Conservation (phyloP, 2,797 vertebrate genomes). For the Neosilurus mollespiculum region DNA sequence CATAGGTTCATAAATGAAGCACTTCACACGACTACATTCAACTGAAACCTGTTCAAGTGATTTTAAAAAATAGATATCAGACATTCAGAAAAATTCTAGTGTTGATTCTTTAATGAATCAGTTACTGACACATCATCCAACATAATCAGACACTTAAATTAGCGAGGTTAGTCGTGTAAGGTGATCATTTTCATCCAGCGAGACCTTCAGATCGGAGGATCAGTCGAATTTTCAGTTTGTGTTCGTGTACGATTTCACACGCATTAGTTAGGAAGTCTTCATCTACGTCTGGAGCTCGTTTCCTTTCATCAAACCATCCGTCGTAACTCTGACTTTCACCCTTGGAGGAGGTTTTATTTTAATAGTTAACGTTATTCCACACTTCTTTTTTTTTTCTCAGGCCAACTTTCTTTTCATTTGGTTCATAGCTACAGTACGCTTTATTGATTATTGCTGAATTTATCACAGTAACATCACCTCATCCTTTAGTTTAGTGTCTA, state of each 20-base stretch:
- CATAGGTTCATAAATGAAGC: not conserved
- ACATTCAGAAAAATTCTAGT: not conserved
- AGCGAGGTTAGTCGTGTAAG: not conserved
- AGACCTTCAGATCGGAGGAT: not conserved
- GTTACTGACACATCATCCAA: not conserved
- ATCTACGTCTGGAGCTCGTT: not conserved
- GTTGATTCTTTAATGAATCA: not conserved
- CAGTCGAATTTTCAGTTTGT: not conserved
- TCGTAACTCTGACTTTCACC: not conserved
- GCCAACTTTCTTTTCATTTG: not conserved
- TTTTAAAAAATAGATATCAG: not conserved
- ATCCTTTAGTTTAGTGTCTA: not conserved
- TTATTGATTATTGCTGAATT: constrained; percentile 37
- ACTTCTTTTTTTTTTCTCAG: not conserved
- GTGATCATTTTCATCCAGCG: not conserved
- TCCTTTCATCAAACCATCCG: not conserved
- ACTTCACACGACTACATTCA: not conserved
- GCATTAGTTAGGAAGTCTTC: not conserved
- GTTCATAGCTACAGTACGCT: constrained; percentile 31
- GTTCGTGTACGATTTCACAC: not conserved
- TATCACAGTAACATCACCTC: constrained; percentile 12
- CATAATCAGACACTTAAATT: not conserved
- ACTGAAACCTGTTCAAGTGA: not conserved
- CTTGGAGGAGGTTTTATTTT: not conserved
- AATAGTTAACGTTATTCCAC: not conserved